These are phyloP conservation scores for Koerneria pararmatus DNA, from an alignment of 2,888 invertebrate genomes.

Conservation along the genomic window DNA sequence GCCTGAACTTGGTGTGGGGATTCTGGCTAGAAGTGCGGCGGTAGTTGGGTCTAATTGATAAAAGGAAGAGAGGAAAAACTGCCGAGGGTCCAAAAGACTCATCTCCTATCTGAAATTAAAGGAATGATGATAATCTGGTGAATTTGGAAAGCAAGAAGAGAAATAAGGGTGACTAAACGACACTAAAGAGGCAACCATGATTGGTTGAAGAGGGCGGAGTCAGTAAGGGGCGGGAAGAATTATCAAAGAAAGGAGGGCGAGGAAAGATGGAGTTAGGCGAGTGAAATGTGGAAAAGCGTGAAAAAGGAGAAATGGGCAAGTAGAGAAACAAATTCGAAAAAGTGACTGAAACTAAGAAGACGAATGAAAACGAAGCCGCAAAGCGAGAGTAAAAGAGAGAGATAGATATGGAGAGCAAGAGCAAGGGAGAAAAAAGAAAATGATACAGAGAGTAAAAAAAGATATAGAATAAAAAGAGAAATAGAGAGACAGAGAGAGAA, in stretches of 20 bases:
- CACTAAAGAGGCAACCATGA: neutral
- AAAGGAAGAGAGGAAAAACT: constrained; percentile 1
- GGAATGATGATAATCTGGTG: neutral
- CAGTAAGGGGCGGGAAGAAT: neutral
- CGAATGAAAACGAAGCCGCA: neutral
- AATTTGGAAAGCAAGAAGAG: neutral
- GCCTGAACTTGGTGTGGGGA: no score
- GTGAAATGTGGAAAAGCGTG: no score
- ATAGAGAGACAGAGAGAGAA: neutral
- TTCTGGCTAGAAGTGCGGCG: neutral
- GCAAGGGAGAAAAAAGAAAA: neutral
- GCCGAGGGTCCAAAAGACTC: constrained; percentile 4
- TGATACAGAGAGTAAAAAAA: neutral
- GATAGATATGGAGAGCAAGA: neutral
- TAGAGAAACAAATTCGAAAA: no score
- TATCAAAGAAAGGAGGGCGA: neutral
- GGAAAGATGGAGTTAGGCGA: no score
- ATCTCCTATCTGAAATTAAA: neutral
- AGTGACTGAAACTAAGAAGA: neutral
- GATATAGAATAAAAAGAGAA: neutral
- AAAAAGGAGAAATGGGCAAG: no score
- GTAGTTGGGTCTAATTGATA: constrained; percentile 1
- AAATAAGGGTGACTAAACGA: neutral
- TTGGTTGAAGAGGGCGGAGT: constrained; percentile 2
- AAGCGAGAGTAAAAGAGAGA: neutral